Evolutionary conservation across 1,140 invertebrate genomes (phyloP).

Genomic region (Atta colombica): DNA sequence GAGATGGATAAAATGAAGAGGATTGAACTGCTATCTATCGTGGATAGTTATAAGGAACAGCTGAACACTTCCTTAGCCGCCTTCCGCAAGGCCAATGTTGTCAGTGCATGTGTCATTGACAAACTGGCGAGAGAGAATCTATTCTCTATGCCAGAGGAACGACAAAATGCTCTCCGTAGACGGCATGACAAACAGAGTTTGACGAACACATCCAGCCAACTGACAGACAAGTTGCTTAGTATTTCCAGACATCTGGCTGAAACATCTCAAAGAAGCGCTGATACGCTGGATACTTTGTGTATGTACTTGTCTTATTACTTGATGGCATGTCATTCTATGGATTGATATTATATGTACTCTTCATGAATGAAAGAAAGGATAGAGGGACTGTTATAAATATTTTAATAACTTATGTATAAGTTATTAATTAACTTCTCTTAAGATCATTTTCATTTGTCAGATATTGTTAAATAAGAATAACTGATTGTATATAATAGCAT

Average conservation of each 20-base stretch:
- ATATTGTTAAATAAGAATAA: constrained; percentile 75
- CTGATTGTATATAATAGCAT: constrained; percentile 76
- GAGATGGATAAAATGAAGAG: constrained; percentile 89
- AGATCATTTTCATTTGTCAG: constrained; percentile 49
- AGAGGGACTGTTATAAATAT: constrained; percentile 9
- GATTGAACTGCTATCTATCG: constrained; percentile 88
- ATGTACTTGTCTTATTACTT: constrained; percentile 75
- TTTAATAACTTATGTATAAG: constrained; percentile 18
- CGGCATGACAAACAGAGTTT: constrained; percentile 90
- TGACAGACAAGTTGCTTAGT: constrained; percentile 94
- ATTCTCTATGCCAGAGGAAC: constrained; percentile 88
- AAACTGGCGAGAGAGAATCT: constrained; percentile 91
- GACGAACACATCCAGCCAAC: constrained; percentile 89
- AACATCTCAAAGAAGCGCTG: constrained; percentile 94
- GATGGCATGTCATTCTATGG: not conserved
- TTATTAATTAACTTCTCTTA: constrained; percentile 27
- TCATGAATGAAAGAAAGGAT: not conserved
- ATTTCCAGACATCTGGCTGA: constrained; percentile 94
- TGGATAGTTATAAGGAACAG: constrained; percentile 90
- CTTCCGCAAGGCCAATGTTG: constrained; percentile 93
- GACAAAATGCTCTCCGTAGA: constrained; percentile 88
- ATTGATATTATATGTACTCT: not conserved
- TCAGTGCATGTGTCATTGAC: constrained; percentile 91
- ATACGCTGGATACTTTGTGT: constrained; percentile 94
- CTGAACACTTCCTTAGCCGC: constrained; percentile 90